Evolutionary conservation across 2,113 vertebrate species (phyloP).

Genomic region (Cyanoderma ruficeps): DNA sequence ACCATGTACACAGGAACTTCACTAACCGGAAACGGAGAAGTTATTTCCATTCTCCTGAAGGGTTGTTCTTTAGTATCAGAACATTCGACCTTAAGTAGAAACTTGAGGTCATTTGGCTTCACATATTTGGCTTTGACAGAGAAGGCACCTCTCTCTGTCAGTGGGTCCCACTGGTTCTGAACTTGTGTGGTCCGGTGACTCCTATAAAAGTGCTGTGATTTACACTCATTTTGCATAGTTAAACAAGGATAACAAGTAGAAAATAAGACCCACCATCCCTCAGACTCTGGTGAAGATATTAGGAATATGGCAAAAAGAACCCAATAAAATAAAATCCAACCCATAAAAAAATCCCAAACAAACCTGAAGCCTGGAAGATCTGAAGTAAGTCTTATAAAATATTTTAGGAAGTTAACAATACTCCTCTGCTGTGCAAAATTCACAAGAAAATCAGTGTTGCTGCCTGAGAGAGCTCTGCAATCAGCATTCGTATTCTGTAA

Average conservation of each 20-base stretch:
- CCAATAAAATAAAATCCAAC: not conserved
- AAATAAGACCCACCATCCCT: not conserved
- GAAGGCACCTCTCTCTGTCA: slow-evolving; percentile 5
- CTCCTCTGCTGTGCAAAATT: slow-evolving; percentile 39
- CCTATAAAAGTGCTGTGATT: not conserved
- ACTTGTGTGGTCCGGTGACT: not conserved
- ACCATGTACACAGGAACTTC: not conserved
- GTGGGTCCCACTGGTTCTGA: not conserved
- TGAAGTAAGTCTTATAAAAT: not conserved
- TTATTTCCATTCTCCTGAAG: not conserved
- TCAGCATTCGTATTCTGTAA: not conserved
- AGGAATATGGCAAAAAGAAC: not conserved
- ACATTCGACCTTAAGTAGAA: not conserved
- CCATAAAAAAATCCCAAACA: not conserved
- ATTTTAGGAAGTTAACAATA: slow-evolving; percentile 10
- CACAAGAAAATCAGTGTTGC: slow-evolving; percentile 34
- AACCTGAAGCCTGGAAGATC: slow-evolving; percentile 21
- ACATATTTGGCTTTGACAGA: slow-evolving; percentile 5
- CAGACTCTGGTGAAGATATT: not conserved
- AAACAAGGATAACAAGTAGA: slow-evolving; percentile 3
- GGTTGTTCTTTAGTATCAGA: not conserved
- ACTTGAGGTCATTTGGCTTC: slow-evolving; percentile 36
- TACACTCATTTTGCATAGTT: slow-evolving; percentile 52
- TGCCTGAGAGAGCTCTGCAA: not conserved
- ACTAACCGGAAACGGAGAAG: not conserved